phyloP scores from a whole-genome alignment of 2,113 vertebrate genomes.

The Pristiophorus japonicus region DNA sequence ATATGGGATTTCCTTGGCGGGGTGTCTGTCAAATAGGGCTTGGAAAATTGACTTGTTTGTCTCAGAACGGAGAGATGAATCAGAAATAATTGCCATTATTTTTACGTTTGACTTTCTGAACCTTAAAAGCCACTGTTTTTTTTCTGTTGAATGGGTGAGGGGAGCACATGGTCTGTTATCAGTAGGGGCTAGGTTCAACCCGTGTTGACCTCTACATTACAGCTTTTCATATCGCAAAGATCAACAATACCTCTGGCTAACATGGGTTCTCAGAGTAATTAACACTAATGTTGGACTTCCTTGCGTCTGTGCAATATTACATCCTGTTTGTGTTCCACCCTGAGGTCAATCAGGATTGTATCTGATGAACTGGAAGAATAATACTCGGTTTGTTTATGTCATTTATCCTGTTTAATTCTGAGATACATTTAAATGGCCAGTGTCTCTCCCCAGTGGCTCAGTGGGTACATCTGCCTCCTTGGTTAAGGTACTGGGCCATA shows the following conservation, averaged over 20 bases:
- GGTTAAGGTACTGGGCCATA: background rate
- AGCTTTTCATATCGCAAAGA: background rate
- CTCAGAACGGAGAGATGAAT: background rate
- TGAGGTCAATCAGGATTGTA: background rate
- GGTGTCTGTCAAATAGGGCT: background rate
- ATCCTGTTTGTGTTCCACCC: constrained; percentile 36
- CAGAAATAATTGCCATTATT: background rate
- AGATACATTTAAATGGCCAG: background rate
- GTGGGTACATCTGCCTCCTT: no score
- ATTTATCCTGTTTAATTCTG: background rate
- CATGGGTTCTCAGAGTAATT: background rate
- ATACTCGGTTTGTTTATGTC: background rate
- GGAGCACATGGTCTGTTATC: background rate
- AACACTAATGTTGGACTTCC: constrained; percentile 32
- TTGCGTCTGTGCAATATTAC: constrained; percentile 1
- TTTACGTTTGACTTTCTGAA: background rate
- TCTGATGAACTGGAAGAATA: background rate
- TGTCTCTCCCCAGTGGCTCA: background rate
- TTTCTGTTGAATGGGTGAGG: background rate
- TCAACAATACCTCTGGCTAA: background rate
- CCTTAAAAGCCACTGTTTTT: background rate
- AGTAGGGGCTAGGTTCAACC: background rate
- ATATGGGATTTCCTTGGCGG: background rate
- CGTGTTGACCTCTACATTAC: background rate
- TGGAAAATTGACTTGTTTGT: background rate